Evolutionary conservation across 2,888 invertebrate genomes (phyloP).

Genomic region (Hypolimnas misippus): DNA sequence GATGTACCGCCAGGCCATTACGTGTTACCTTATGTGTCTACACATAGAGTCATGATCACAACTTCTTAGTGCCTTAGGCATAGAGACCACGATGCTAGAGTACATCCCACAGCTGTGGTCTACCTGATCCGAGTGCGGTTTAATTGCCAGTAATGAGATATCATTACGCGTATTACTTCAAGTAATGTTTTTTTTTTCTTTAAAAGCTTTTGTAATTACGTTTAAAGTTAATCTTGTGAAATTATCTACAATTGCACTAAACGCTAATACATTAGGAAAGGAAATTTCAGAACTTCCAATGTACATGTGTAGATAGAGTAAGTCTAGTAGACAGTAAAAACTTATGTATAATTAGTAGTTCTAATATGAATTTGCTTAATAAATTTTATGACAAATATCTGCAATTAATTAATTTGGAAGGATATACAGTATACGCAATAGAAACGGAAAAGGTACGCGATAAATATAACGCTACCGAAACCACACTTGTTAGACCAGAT

Average conservation of each 20-base stretch:
- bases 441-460: not conserved
- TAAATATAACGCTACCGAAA: not conserved
- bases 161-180: conserved; percentile 11
- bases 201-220: not conserved
- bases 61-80: not conserved
- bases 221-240: not conserved
- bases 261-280: too few relatives aligned
- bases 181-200: not conserved
- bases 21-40: conserved; percentile 15
- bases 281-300: too few relatives aligned
- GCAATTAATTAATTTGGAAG: too few relatives aligned
- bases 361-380: too few relatives aligned
- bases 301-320: too few relatives aligned
- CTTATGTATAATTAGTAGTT: too few relatives aligned
- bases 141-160: conserved; percentile 26
- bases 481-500: not conserved
- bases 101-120: conserved; percentile 4
- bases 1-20: conserved; percentile 23
- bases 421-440: too few relatives aligned
- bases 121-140: conserved; percentile 12
- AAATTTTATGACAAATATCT: too few relatives aligned
- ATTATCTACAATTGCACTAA: too few relatives aligned
- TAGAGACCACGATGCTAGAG: conserved; percentile 1
- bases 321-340: too few relatives aligned
- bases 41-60: too few relatives aligned